These are phyloP conservation scores for Agriopis marginaria DNA, from an alignment of 2,888 invertebrate genomes.

Conservation along the genomic window DNA sequence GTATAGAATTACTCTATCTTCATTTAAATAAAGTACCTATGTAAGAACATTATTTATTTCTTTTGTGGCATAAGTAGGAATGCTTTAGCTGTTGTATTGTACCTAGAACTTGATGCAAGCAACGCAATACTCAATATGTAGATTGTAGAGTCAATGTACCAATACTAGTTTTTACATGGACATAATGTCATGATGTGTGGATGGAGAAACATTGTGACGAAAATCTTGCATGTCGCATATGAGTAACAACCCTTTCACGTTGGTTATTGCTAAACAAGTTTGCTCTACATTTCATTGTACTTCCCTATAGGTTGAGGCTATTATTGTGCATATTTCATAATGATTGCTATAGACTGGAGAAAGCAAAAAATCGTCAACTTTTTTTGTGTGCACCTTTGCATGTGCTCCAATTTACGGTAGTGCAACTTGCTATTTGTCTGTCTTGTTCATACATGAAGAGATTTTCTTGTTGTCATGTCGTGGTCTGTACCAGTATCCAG, in stretches of 20 bases:
- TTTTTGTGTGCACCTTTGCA: background rate
- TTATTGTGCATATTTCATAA: conserved; percentile 9
- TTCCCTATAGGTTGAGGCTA: conserved; percentile 3
- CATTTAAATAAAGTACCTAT: too few relatives aligned
- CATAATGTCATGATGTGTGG: conserved; percentile 17
- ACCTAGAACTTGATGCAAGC: conserved; percentile 4
- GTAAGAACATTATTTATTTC: too few relatives aligned
- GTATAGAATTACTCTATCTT: too few relatives aligned
- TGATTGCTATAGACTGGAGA: background rate
- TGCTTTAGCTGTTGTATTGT: background rate
- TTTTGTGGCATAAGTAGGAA: too few relatives aligned
- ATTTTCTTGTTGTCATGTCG: too few relatives aligned
- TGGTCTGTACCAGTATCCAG: too few relatives aligned
- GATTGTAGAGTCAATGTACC: conserved; percentile 1
- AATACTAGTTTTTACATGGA: conserved; percentile 22
- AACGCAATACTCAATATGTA: background rate
- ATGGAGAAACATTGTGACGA: conserved; percentile 28
- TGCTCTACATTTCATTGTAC: conserved; percentile 20
- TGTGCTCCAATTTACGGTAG: background rate
- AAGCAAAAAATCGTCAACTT: background rate
- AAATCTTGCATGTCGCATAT: conserved; percentile 19
- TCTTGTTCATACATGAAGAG: too few relatives aligned
- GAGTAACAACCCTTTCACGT: conserved; percentile 18
- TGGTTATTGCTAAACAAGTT: conserved; percentile 10
- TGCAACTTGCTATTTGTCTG: background rate